Evolutionary conservation across 2,113 vertebrate species (phyloP), one percentile per base, ranked within the genome.

Genomic region (Lethenteron reissneri): DNA sequence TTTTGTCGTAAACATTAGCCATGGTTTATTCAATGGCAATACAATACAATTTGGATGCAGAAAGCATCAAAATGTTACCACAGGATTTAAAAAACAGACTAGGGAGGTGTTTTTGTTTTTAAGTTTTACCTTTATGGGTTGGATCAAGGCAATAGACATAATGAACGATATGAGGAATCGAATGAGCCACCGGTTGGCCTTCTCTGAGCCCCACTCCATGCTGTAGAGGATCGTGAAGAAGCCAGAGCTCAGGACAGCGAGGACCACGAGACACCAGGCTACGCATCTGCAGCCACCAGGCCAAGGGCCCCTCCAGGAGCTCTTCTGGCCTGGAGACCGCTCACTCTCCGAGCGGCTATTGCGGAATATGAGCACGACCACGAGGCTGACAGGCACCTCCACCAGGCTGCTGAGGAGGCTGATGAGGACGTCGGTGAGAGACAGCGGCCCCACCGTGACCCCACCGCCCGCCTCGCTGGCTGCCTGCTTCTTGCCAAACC

Each of bases 201-300:
- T 68, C 21, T 8, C n/a, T 17, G 8, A 8, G n/a, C 64, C 64
- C 64, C 64, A 68, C 21, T 68, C 64, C 64, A 68, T 68, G 64
- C 64, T 68, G 64, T 68, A 68, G 64, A 68, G 64, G 8, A 68
- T 68, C n/a, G 21, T 68, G 21, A 68, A 68, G 64, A 68, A 68
- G 9, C 64, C 64, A 9, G 64, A 68, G 64, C n/a, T n/a, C n/a
- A 68, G 64, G n/a, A 68, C 21, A 68, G 21, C 64, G 12, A 68
- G n/a, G 9, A 21, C 64, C n/a, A 68, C 21, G 64, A 68, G n/a
- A 21, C n/a, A n/a, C 64, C 64, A 68, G 21, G 64, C 64, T 17
- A 68, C 11, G 64, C 21, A 68, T 68, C n/a, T 68, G n/a, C 9
- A 17, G n/a, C 64, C n/a, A 21, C 21, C n/a, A 2, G 64, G 64